These are phyloP conservation scores for Apodemus speciosus DNA, from an alignment of 2,113 vertebrate species.

Conservation along the genomic window DNA sequence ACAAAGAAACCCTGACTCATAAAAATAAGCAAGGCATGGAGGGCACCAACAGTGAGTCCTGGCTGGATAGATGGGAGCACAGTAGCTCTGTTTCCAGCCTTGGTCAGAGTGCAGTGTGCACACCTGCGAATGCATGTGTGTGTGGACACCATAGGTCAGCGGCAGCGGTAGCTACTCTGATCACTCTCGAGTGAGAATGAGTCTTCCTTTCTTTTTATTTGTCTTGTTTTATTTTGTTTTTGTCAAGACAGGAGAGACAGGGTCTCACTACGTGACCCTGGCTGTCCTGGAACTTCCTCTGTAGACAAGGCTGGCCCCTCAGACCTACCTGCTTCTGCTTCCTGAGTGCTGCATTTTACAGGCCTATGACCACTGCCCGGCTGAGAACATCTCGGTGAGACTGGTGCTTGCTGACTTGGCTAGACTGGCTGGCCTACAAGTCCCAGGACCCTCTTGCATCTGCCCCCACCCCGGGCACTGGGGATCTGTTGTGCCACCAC, in stretches of 20 bases:
- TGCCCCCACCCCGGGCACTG: background rate
- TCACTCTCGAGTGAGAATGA: background rate
- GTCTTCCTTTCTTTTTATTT: background rate
- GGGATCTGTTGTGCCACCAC: background rate
- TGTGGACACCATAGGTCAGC: background rate
- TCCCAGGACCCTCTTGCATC: background rate
- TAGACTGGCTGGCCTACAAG: background rate
- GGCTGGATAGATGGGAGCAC: background rate
- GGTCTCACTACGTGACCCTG: no score
- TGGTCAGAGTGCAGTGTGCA: background rate
- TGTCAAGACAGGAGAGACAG: no score
- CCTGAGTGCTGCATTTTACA: no score
- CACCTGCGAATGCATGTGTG: no score
- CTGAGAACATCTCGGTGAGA: background rate
- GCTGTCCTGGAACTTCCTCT: no score
- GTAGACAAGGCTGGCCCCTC: no score
- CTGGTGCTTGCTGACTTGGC: background rate
- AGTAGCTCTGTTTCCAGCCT: background rate
- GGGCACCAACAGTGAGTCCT: background rate
- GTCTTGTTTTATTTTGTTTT: background rate
- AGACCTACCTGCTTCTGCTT: no score
- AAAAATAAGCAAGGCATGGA: background rate
- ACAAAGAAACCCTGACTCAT: background rate
- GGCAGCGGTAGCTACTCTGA: background rate
- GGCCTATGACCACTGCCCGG: background rate